phyloP scores from a whole-genome alignment of 2,888 invertebrate genomes.

The Trachelus troglodyta region DNA sequence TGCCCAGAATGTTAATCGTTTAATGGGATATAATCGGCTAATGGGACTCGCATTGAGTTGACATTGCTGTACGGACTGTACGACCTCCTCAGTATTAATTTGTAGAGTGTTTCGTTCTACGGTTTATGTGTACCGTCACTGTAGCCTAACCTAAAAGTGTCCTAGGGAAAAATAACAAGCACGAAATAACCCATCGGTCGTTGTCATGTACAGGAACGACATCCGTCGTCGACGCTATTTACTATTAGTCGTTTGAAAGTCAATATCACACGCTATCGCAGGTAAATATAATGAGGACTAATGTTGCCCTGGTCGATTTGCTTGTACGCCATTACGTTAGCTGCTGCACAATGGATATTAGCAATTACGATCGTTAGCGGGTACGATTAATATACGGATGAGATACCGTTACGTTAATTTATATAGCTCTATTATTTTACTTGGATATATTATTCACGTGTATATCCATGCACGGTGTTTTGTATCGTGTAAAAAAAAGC shows the following conservation, averaged over 20 bases:
- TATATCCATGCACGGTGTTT: not conserved
- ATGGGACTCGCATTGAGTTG: conserved; percentile 31
- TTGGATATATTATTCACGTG: not conserved
- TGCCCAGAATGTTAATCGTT: conserved; percentile 54
- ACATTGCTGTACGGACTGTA: not conserved
- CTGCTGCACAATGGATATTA: not conserved
- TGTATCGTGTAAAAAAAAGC: not conserved
- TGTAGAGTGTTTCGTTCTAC: not conserved
- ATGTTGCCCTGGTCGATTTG: not conserved
- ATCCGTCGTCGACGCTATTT: not conserved
- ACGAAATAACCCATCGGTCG: not conserved
- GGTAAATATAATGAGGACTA: not conserved
- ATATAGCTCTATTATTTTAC: not conserved
- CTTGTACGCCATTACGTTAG: not conserved
- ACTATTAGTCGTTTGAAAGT: not conserved
- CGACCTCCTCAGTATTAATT: not conserved
- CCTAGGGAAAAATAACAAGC: not conserved
- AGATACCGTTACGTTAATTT: not conserved
- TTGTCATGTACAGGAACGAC: not conserved
- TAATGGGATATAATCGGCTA: conserved; percentile 54
- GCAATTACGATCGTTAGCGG: not conserved
- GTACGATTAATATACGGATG: not conserved
- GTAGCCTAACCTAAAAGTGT: not conserved
- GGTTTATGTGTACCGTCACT: not conserved
- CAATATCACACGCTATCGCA: not conserved